phyloP scores from a whole-genome alignment of 2,888 invertebrate genomes.

The Caenorhabditis zanzibari region DNA sequence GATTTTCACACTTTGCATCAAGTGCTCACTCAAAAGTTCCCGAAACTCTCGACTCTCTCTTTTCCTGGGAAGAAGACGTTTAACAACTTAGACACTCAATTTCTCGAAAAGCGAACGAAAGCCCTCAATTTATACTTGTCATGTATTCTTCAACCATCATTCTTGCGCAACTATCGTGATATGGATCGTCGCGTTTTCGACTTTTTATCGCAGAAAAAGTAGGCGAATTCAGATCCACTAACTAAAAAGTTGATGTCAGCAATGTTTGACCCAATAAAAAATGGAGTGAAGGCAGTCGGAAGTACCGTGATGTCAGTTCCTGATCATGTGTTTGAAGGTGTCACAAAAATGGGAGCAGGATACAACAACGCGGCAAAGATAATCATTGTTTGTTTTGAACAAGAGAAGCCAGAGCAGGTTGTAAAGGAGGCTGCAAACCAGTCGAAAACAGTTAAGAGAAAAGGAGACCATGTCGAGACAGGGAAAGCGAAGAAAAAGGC shows the following conservation, averaged over 20 bases:
- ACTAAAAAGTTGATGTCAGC: slow-evolving; percentile 86
- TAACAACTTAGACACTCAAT: slow-evolving; percentile 90
- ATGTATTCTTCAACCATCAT: slow-evolving; percentile 86
- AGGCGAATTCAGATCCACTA: slow-evolving; percentile 72
- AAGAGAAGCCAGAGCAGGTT: no score
- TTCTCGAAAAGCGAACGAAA: slow-evolving; percentile 91
- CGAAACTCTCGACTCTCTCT: slow-evolving; percentile 89
- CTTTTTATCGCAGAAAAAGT: slow-evolving; percentile 83
- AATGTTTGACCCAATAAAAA: slow-evolving; percentile 89
- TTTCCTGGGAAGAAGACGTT: slow-evolving; percentile 96
- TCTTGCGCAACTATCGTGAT: slow-evolving; percentile 87
- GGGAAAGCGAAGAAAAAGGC: slow-evolving; percentile 13
- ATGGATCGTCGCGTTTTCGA: slow-evolving; percentile 84
- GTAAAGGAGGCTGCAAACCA: background rate
- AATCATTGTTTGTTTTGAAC: slow-evolving; percentile 69
- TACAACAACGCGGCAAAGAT: slow-evolving; percentile 89
- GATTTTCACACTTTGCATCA: slow-evolving; percentile 94
- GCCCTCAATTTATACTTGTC: slow-evolving; percentile 71
- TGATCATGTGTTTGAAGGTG: slow-evolving; percentile 90
- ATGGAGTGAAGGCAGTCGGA: slow-evolving; percentile 89
- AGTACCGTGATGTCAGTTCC: slow-evolving; percentile 92
- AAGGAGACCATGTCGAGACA: background rate
- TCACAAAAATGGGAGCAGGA: slow-evolving; percentile 91
- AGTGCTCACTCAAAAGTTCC: slow-evolving; percentile 89
- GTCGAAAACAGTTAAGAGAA: background rate